Base-by-base conservation (phyloP, 2,888 invertebrate species). In the Opisthograptis luteolata region DNA sequence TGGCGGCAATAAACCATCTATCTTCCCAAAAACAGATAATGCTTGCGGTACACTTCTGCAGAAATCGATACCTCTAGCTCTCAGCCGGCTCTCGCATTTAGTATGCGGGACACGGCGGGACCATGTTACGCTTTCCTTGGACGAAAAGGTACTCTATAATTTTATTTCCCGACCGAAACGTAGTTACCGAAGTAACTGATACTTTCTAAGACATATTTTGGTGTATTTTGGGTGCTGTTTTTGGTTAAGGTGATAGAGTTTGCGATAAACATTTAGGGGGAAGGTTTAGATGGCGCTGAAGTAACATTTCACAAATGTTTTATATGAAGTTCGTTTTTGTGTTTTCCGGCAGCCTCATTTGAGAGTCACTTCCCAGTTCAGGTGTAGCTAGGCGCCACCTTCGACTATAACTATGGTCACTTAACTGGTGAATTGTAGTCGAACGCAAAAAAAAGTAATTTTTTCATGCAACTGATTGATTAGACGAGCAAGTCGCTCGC, bases 121-220 rank as follows among this genome's bases (percentile, higher is more conserved):
- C 76, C 78, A 79, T 84, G 87, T 85, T 86, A 84, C 86, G 86
- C 75, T 82, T 72, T 79, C 82, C 79, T 77, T 74, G 82, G 75
- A 72, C 77, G 79, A 84, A 87, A 87, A 86, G 87, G 86, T 84
- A 87, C 85, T 89, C 87, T 86, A 85, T 89, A 89, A 89, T 89
- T 89, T 89, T 88, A 89, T 89, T 89, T 87, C 69, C 85, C 82
- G 79, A 84, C 87, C 87, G 81, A 85, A 87, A 89, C 74, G 85
- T 83, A 84, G 82, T 88, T 88, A 87, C 80, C 66, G 61, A 76
- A 76, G 85, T 75, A 86, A 87, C 80, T 76, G 87, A 87, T 86
- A 87, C 84, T 85, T 86, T 81, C 78, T 15, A n/a, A 32, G 34
- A 49, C 6, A 39, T 42, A 39, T 52, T 56, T 63, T 55, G 53